Evolutionary conservation across 2,113 vertebrate species (phyloP).

Genomic region (Lepisosteus osseus): DNA sequence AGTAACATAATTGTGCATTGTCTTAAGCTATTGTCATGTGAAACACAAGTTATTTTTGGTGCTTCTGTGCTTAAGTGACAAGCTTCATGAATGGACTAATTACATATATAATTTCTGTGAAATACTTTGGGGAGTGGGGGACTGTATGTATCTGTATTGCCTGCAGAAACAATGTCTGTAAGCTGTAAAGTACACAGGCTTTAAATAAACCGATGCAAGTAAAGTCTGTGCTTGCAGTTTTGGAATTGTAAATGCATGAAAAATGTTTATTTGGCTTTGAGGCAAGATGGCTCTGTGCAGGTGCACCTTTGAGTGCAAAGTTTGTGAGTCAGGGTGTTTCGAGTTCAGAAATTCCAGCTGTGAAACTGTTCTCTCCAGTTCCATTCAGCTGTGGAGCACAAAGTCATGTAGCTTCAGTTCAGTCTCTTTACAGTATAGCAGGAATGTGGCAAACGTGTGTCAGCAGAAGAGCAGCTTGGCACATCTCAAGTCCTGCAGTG

Average conservation of each 20-base stretch:
- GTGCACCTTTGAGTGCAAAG: constrained; percentile 13
- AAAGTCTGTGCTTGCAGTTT: neutral
- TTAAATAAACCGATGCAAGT: constrained; percentile 7
- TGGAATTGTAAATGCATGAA: neutral
- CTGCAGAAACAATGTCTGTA: neutral
- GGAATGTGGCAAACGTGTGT: neutral
- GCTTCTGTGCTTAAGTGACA: constrained; percentile 8
- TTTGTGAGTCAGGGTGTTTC: neutral
- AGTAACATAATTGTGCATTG: neutral
- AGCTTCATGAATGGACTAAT: neutral
- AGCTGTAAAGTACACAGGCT: constrained; percentile 8
- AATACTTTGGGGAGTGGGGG: constrained; percentile 17
- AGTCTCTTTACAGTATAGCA: neutral
- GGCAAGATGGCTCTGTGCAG: neutral
- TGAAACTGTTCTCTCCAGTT: neutral
- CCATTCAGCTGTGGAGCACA: constrained; percentile 14
- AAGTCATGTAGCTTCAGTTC: constrained; percentile 7
- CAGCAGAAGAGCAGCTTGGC: neutral
- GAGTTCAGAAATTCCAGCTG: constrained; percentile 13
- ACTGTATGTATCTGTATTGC: neutral
- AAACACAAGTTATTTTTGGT: constrained; percentile 15
- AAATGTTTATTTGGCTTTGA: neutral
- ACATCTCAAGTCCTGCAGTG: neutral
- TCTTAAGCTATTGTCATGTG: neutral
- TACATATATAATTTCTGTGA: constrained; percentile 28